These are phyloP conservation scores for Dendrolimus houi DNA, from an alignment of 2,888 invertebrate species.

Conservation along the genomic window DNA sequence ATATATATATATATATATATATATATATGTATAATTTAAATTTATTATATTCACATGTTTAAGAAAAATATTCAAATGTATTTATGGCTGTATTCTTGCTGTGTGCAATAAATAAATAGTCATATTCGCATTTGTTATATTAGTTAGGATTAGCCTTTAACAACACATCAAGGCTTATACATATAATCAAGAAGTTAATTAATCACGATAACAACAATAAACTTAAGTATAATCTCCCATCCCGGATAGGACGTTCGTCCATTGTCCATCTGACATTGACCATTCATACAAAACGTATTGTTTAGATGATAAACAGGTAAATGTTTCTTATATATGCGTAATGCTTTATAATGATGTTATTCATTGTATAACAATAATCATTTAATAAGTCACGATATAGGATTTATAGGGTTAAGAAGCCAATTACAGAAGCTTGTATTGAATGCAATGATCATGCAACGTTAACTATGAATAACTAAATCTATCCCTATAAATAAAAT, in stretches of 20 bases:
- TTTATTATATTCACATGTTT: too few species aligned
- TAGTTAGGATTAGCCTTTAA: too few species aligned
- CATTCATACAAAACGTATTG: constrained; percentile 8
- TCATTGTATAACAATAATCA: background rate
- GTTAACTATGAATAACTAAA: background rate
- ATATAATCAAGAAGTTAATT: background rate
- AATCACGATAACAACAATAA: background rate
- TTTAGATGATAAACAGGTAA: constrained; percentile 14
- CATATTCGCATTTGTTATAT: too few species aligned
- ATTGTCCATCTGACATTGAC: constrained; percentile 22
- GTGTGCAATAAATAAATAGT: too few species aligned
- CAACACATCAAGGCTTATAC: background rate
- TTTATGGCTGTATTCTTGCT: too few species aligned
- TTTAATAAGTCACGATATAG: background rate
- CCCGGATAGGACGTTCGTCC: constrained; percentile 27
- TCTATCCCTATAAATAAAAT: too few species aligned
- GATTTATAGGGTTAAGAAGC: background rate
- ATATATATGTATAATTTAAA: too few species aligned
- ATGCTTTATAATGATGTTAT: background rate
- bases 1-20: too few species aligned
- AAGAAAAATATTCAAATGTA: too few species aligned
- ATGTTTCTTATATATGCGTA: constrained; percentile 8
- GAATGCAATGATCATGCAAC: background rate
- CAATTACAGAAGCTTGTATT: background rate
- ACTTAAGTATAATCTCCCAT: constrained; percentile 7